These are phyloP conservation scores for Orchesella flavescens DNA, from an alignment of 2,888 invertebrate genomes.

Conservation along the genomic window DNA sequence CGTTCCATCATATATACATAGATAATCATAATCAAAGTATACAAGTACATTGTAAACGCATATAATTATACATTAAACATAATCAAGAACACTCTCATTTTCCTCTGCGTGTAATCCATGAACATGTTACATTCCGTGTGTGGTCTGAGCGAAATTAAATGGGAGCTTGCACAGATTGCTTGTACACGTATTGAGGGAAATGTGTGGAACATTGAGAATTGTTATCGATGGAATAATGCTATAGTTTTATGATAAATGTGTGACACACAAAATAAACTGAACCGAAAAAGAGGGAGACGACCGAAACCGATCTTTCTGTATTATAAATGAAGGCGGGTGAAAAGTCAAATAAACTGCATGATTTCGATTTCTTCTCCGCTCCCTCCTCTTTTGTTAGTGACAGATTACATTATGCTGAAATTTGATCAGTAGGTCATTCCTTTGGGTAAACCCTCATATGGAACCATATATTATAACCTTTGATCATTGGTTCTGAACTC, in stretches of 20 bases:
- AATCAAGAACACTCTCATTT: constrained; percentile 15
- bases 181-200: background rate
- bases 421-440: constrained; percentile 23
- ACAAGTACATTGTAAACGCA: background rate
- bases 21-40: background rate
- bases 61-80: background rate
- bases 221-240: background rate
- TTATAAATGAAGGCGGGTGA: background rate
- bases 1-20: background rate
- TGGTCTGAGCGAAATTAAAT: constrained; percentile 11
- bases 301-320: background rate
- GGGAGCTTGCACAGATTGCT: background rate
- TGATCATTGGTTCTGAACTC: background rate
- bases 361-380: background rate
- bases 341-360: background rate
- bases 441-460: background rate
- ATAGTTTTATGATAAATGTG: background rate
- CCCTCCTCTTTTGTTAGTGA: constrained; percentile 12
- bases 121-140: background rate
- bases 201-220: background rate
- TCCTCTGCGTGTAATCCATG: background rate
- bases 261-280: background rate
- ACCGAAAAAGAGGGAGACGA: background rate
- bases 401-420: constrained; percentile 17
- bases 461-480: too few species aligned